Conservation (phyloP, 2,888 invertebrate species). For the Colletes collaris region DNA sequence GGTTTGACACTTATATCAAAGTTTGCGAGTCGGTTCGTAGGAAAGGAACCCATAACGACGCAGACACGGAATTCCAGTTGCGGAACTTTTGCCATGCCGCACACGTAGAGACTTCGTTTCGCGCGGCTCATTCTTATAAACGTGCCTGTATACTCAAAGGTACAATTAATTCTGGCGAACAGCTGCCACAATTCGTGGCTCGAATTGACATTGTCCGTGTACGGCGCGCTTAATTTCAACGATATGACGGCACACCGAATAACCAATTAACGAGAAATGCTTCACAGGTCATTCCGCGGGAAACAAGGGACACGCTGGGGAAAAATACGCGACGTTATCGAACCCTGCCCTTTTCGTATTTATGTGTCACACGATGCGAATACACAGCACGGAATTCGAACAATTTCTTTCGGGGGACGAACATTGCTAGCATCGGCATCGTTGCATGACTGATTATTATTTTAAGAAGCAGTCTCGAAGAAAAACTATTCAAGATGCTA, state of each 20-base stretch:
- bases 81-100: conserved; percentile 19
- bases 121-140: conserved; percentile 52
- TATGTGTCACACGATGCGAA: background rate
- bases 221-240: conserved; percentile 32
- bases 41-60: conserved; percentile 32
- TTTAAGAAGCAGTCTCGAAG: too few relatives aligned
- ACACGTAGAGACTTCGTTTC: conserved; percentile 43
- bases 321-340: conserved; percentile 15
- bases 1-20: conserved; percentile 34
- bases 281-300: conserved; percentile 28
- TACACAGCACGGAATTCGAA: background rate
- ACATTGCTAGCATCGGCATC: too few relatives aligned
- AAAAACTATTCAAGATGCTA: too few relatives aligned
- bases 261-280: conserved; percentile 59
- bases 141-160: conserved; percentile 48
- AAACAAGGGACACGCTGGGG: conserved; percentile 14
- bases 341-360: conserved; percentile 1
- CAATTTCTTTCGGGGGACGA: background rate
- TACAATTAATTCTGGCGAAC: conserved; percentile 57
- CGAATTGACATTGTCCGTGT: conserved; percentile 39
- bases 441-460: too few relatives aligned
- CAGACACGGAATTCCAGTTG: conserved; percentile 28
- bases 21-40: conserved; percentile 14
- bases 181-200: conserved; percentile 46
- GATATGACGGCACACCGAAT: conserved; percentile 49